These are phyloP conservation scores for Orientallactaga sibirica DNA, from an alignment of 2,797 vertebrate genomes.

Conservation along the genomic window DNA sequence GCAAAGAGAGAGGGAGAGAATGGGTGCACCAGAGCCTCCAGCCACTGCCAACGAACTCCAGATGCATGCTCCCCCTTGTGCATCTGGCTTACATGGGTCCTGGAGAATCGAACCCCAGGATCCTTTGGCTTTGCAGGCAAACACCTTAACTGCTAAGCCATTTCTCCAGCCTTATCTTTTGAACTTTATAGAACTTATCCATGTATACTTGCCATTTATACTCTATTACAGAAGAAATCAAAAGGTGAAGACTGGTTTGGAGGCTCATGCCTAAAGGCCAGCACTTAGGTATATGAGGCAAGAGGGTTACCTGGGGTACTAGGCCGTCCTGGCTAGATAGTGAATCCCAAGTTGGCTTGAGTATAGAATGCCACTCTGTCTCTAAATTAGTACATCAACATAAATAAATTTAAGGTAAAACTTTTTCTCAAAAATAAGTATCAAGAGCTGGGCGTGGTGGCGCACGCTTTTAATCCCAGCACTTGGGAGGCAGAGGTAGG, in stretches of 20 bases:
- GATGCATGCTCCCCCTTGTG: too few species aligned
- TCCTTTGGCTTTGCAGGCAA: too few species aligned
- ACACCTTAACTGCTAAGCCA: too few species aligned
- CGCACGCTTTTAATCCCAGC: too few species aligned
- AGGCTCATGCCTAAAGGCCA: background rate
- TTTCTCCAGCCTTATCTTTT: background rate
- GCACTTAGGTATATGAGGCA: background rate
- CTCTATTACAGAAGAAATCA: conserved; percentile 5
- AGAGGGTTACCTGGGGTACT: background rate
- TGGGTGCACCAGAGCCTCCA: too few species aligned
- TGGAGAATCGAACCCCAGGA: too few species aligned
- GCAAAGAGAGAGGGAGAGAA: too few species aligned
- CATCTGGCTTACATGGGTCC: too few species aligned
- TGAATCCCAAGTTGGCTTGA: background rate
- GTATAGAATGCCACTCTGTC: background rate
- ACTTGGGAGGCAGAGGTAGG: too few species aligned
- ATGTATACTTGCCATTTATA: conserved; percentile 3
- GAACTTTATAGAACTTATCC: background rate
- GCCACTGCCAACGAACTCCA: too few species aligned
- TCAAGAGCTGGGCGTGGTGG: too few species aligned
- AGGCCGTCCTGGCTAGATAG: background rate
- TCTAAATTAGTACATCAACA: background rate
- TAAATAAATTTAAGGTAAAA: background rate
- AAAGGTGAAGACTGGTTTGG: background rate
- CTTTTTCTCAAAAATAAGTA: conserved; percentile 7